phyloP scores from a whole-genome alignment of 1,140 invertebrate species.

The Drosophila ercepeae region DNA sequence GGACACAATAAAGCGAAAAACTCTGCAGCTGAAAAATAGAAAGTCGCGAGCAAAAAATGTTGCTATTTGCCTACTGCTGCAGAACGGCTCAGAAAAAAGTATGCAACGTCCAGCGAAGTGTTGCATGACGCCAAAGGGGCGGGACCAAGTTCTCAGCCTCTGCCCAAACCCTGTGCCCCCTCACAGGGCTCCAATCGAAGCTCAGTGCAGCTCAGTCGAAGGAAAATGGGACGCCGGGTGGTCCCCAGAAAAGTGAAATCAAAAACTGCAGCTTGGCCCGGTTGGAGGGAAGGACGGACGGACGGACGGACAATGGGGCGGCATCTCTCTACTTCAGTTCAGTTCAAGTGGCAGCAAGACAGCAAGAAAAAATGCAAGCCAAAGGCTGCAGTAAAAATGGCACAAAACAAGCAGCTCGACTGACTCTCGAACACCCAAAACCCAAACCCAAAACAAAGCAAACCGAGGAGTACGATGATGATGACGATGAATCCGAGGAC shows the following conservation, averaged over 20 bases:
- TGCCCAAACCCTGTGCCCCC: neutral
- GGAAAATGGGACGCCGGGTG: conserved; percentile 34
- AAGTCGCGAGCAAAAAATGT: conserved; percentile 46
- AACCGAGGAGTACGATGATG: conserved; percentile 42
- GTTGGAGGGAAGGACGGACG: neutral
- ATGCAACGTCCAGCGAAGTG: conserved; percentile 44
- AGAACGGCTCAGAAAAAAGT: conserved; percentile 47
- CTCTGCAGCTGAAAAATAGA: conserved; percentile 54
- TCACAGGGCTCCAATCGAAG: conserved; percentile 49
- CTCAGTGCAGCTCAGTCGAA: conserved; percentile 52
- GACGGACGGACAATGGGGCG: conserved; percentile 15
- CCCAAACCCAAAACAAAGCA: conserved; percentile 27
- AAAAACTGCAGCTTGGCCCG: conserved; percentile 69
- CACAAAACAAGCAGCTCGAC: conserved; percentile 62
- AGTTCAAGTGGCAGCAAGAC: conserved; percentile 61
- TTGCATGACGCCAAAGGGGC: conserved; percentile 64
- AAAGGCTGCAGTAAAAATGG: conserved; percentile 80
- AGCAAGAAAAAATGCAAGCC: conserved; percentile 80
- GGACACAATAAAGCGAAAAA: conserved; percentile 39
- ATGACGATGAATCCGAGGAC: conserved; percentile 36
- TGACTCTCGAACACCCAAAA: conserved; percentile 10
- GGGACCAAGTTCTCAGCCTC: neutral
- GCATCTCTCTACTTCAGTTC: conserved; percentile 73
- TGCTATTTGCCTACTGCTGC: conserved; percentile 57
- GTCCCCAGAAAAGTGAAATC: conserved; percentile 74